A percentile compares a stretch with the other conserved stretches of the same genome.
Evolutionary conservation across 2,113 vertebrate species (phyloP).

Genomic region (Leptosomus discolor): DNA sequence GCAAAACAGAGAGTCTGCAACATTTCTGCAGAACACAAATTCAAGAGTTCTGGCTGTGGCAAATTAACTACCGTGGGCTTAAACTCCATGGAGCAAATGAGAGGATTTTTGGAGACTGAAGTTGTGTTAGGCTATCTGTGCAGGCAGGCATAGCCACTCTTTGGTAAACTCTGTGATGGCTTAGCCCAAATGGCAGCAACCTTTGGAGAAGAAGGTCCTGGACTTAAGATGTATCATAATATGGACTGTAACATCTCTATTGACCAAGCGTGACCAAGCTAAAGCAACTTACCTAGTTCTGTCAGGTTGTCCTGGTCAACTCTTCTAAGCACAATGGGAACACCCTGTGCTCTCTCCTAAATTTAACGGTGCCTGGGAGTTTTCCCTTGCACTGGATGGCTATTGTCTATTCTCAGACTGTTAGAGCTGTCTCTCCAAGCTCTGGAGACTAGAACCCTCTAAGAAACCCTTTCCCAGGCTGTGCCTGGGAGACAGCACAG

Average conservation of each 20-base stretch:
- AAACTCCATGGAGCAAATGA: background rate
- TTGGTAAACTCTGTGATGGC: background rate
- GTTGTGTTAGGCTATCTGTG: background rate
- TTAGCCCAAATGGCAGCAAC: background rate
- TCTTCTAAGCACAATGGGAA: background rate
- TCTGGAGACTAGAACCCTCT: background rate
- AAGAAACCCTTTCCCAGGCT: background rate
- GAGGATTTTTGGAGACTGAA: background rate
- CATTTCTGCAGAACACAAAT: background rate
- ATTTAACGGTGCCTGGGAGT: accelerated
- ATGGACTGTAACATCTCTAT: background rate
- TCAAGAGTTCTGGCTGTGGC: background rate
- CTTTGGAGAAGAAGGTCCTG: background rate
- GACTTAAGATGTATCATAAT: background rate
- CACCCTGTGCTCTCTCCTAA: background rate
- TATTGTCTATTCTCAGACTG: background rate
- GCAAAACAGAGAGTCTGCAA: background rate
- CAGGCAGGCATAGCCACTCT: background rate
- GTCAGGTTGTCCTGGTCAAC: background rate
- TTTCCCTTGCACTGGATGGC: background rate
- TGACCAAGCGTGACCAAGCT: background rate
- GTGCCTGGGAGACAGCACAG: background rate
- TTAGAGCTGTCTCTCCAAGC: background rate
- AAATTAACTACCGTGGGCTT: background rate
- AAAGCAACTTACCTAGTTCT: background rate